phyloP scores from a whole-genome alignment of 2,797 vertebrate genomes.

The Lindbergichthys nudifrons region DNA sequence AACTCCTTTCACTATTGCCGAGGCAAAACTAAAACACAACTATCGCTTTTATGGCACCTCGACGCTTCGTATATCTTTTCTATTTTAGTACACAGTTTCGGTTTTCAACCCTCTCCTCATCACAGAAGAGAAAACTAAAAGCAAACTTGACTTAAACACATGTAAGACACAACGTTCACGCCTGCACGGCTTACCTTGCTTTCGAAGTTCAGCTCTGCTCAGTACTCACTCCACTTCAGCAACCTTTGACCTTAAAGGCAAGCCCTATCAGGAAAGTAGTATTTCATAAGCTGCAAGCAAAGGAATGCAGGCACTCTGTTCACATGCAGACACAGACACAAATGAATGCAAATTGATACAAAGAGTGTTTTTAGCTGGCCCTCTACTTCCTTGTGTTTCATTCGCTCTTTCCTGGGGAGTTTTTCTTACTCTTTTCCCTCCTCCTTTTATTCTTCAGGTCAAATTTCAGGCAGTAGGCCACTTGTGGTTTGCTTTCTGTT shows the following conservation, averaged over 20 bases:
- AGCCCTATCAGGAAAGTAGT: background rate
- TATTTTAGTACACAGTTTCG: no score
- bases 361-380: background rate
- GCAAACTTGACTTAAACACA: no score
- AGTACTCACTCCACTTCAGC: slow-evolving; percentile 16
- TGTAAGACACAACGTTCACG: background rate
- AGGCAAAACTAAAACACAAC: no score
- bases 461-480: slow-evolving; percentile 57
- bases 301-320: background rate
- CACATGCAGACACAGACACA: background rate
- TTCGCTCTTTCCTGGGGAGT: background rate
- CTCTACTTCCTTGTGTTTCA: slow-evolving; percentile 13
- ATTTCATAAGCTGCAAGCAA: slow-evolving; percentile 17
- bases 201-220: background rate
- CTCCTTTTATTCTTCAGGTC: slow-evolving; percentile 34
- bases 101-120: no score
- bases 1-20: no score
- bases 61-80: no score
- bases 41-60: no score
- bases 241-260: slow-evolving; percentile 63
- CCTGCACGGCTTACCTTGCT: slow-evolving; percentile 54
- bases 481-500: slow-evolving; percentile 9
- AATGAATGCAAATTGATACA: background rate
- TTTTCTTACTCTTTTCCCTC: slow-evolving; percentile 4
- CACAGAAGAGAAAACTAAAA: no score